Evolutionary conservation across 2,888 invertebrate genomes (phyloP).

Genomic region (Microchrysa polita): DNA sequence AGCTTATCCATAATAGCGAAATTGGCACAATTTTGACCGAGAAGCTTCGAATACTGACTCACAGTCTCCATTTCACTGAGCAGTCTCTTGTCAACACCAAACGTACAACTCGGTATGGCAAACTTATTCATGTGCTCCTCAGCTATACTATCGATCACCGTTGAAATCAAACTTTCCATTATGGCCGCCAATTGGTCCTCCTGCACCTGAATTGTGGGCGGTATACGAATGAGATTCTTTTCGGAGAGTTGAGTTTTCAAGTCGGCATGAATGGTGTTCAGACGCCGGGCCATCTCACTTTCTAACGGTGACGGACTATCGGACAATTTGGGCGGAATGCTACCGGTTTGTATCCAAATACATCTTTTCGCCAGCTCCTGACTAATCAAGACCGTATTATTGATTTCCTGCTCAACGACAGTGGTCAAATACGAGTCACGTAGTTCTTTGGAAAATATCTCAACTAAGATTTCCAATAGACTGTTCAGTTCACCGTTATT

Average conservation of each 20-base stretch:
- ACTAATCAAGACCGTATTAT: conserved; percentile 82
- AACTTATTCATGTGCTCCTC: conserved; percentile 73
- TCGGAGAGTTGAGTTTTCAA: conserved; percentile 78
- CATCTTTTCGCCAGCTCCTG: conserved; percentile 81
- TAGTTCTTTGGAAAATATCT: conserved; percentile 78
- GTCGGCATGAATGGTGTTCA: conserved; percentile 77
- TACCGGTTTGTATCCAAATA: conserved; percentile 80
- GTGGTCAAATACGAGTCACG: conserved; percentile 84
- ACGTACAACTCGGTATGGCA: conserved; percentile 72
- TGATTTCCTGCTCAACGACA: conserved; percentile 84
- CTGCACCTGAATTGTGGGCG: conserved; percentile 62
- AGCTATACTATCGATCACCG: conserved; percentile 74
- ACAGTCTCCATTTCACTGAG: conserved; percentile 75
- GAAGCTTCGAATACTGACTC: conserved; percentile 75
- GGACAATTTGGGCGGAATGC: conserved; percentile 66
- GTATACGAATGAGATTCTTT: conserved; percentile 74
- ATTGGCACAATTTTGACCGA: conserved; percentile 70
- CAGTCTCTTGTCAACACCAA: conserved; percentile 75
- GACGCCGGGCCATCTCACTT: conserved; percentile 73
- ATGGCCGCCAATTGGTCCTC: conserved; percentile 66
- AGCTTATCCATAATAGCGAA: conserved; percentile 61
- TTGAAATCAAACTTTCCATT: conserved; percentile 73
- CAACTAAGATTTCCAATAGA: conserved; percentile 75
- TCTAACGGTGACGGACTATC: conserved; percentile 69
- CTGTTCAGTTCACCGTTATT: conserved; percentile 70